Conservation (phyloP, 2,113 vertebrate species). For the Nymphicus hollandicus region DNA sequence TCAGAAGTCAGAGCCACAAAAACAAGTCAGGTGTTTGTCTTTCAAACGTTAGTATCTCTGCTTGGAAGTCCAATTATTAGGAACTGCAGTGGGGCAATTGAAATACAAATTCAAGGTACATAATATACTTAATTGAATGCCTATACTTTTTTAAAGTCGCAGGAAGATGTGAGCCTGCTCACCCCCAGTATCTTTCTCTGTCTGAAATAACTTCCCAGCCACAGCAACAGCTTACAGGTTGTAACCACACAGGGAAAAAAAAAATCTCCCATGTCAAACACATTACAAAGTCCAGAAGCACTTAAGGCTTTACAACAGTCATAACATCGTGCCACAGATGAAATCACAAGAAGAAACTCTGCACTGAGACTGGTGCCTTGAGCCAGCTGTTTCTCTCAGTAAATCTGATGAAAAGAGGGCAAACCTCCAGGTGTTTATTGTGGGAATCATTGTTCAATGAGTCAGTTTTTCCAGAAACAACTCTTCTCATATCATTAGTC, state of each 20-base stretch:
- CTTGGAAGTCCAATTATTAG: not conserved
- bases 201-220: not conserved
- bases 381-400: conserved; percentile 35
- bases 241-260: not conserved
- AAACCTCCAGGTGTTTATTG: conserved; percentile 32
- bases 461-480: conserved; percentile 67
- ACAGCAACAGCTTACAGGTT: not conserved
- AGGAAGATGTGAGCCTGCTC: not conserved
- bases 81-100: not conserved
- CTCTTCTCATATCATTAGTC: conserved; percentile 25
- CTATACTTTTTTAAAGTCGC: not conserved
- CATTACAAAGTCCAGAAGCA: conserved; percentile 59
- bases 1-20: not conserved
- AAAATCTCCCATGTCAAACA: not conserved
- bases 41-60: not conserved
- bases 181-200: not conserved
- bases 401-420: not conserved
- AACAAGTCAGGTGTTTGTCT: not conserved
- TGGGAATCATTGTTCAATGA: conserved; percentile 29
- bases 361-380: not conserved
- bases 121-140: not conserved
- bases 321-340: conserved; percentile 49
- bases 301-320: conserved; percentile 44
- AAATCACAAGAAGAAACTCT: conserved; percentile 25
- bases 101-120: not conserved